Conservation (phyloP, 2,888 invertebrate species). For the Harpagoxenus sublaevis region DNA sequence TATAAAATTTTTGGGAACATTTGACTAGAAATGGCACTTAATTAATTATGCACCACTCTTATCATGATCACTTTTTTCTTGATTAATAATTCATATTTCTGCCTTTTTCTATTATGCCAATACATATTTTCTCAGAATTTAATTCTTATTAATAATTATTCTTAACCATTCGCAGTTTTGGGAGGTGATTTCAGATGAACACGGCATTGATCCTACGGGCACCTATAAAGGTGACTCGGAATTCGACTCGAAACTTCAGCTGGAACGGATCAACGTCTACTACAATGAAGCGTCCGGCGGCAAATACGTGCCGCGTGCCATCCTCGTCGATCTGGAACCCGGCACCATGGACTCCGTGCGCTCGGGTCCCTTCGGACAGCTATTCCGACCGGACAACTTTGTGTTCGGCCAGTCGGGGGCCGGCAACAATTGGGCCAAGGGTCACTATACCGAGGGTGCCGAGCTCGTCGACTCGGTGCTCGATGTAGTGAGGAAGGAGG, state of each 20-base stretch:
- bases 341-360: constrained; percentile 91
- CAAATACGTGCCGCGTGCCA: constrained; percentile 90
- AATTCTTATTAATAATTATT: not conserved
- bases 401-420: constrained; percentile 87
- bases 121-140: not conserved
- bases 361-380: constrained; percentile 89
- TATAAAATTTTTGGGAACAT: not conserved
- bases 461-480: constrained; percentile 94
- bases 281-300: constrained; percentile 88
- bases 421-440: constrained; percentile 88
- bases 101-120: not conserved
- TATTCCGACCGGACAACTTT: constrained; percentile 90
- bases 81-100: not conserved
- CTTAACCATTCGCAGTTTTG: constrained; percentile 88
- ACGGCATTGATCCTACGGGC: constrained; percentile 88
- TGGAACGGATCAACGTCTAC: constrained; percentile 89
- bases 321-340: constrained; percentile 90
- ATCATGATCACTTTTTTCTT: not conserved
- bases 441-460: constrained; percentile 96
- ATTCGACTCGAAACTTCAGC: constrained; percentile 88
- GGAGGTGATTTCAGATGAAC: constrained; percentile 94
- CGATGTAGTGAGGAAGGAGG: constrained; percentile 94
- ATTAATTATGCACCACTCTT: not conserved
- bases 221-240: constrained; percentile 88
- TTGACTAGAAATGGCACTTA: not conserved